Percentiles rank a stretch among this genome's conserved stretches.
Conservation (phyloP, 2,888 invertebrate genomes). For the Omphaloscelis lunosa region DNA sequence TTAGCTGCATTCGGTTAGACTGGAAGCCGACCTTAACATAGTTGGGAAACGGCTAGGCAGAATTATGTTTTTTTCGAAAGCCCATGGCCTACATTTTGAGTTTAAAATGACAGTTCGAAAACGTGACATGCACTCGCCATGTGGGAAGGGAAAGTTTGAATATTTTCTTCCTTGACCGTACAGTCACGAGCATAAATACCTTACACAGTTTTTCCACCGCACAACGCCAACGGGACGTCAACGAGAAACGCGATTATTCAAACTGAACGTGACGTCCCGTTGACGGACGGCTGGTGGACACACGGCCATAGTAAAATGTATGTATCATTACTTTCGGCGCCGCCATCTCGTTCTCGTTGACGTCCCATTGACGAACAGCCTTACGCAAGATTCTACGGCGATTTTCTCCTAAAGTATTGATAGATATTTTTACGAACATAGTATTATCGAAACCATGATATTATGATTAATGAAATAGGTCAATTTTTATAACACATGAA, state of each 20-base stretch:
- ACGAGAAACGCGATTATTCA: not conserved
- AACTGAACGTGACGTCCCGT: not conserved
- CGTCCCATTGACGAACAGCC: not conserved
- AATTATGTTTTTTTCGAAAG: not conserved
- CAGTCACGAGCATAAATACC: no score
- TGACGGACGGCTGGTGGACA: not conserved
- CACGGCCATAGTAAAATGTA: not conserved
- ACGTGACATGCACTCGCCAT: no score
- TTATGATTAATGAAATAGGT: no score
- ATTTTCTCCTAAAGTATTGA: no score
- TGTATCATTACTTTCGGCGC: not conserved
- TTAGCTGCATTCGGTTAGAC: no score
- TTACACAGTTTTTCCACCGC: no score
- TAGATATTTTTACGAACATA: no score
- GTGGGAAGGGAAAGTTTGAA: not conserved
- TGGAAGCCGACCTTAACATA: no score
- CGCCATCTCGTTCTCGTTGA: not conserved
- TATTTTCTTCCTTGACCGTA: not conserved
- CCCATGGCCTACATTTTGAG: not conserved
- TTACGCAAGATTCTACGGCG: not conserved
- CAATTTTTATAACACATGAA: no score
- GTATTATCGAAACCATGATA: no score
- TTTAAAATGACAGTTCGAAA: not conserved
- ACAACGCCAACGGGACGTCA: not conserved
- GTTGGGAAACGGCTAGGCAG: no score